Evolutionary conservation across 2,113 vertebrate genomes (phyloP).

Genomic region (Pseudorhombus dupliciocellatus): DNA sequence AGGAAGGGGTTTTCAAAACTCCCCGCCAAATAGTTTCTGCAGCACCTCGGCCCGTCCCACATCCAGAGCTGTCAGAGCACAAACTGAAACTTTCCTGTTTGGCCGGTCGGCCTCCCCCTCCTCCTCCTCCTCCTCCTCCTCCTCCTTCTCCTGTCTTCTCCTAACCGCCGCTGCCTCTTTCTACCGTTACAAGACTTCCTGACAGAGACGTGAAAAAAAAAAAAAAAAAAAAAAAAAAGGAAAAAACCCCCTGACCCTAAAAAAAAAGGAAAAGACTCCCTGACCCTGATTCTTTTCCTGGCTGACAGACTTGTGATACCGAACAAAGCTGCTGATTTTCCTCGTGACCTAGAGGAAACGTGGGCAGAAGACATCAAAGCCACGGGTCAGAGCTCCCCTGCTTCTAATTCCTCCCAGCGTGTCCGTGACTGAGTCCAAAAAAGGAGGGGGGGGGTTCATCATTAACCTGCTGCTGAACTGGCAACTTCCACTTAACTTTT

Average conservation of each 20-base stretch:
- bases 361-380: constrained; percentile 67
- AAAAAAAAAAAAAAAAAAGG: too few relatives aligned
- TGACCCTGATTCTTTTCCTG: constrained; percentile 33
- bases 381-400: constrained; percentile 34
- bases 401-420: constrained; percentile 57
- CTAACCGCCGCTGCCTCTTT: constrained; percentile 1
- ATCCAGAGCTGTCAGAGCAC: constrained; percentile 51
- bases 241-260: constrained; percentile 35
- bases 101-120: constrained; percentile 18
- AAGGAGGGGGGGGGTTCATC: constrained; percentile 31
- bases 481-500: constrained; percentile 38
- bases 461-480: constrained; percentile 65
- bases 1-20: constrained; percentile 71
- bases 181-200: constrained; percentile 19
- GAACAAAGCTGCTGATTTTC: constrained; percentile 53
- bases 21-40: constrained; percentile 74
- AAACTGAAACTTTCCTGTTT: constrained; percentile 68
- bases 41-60: constrained; percentile 46
- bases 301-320: constrained; percentile 15
- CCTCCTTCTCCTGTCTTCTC: background rate
- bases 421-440: constrained; percentile 57
- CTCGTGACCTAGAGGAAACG: constrained; percentile 55
- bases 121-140: too few relatives aligned
- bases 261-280: constrained; percentile 16
- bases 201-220: constrained; percentile 2